Evolutionary conservation across 2,888 invertebrate genomes (phyloP).

Genomic region (Perizoma affinitatum): DNA sequence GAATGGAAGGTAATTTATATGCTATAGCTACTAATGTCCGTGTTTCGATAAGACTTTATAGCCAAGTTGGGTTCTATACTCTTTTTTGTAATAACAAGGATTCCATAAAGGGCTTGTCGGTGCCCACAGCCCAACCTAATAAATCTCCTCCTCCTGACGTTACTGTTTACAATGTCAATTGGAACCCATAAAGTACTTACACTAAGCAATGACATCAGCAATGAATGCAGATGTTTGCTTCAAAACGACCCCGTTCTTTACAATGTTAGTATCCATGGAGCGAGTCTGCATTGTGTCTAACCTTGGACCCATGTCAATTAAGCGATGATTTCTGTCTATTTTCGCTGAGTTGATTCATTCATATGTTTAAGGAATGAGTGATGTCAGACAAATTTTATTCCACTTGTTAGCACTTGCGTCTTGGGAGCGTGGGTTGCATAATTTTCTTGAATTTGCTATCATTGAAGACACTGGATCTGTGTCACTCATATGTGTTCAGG

Average conservation of each 20-base stretch:
- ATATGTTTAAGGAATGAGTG: slow-evolving; percentile 55
- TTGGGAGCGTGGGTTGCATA: slow-evolving; percentile 28
- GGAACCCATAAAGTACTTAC: too few relatives aligned
- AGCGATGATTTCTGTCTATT: slow-evolving; percentile 57
- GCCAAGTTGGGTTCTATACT: too few relatives aligned
- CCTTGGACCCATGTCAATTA: slow-evolving; percentile 59
- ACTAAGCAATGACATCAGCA: slow-evolving; percentile 23
- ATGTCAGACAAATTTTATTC: slow-evolving; percentile 60
- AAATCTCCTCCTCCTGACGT: not conserved
- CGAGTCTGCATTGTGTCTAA: slow-evolving; percentile 30
- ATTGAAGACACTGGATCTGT: slow-evolving; percentile 14
- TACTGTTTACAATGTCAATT: slow-evolving; percentile 11
- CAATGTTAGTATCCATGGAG: slow-evolving; percentile 32
- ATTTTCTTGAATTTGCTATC: slow-evolving; percentile 25
- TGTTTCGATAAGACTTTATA: too few relatives aligned
- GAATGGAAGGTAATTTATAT: too few relatives aligned
- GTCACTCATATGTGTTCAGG: slow-evolving; percentile 1
- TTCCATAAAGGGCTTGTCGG: too few relatives aligned
- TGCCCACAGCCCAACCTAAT: too few relatives aligned
- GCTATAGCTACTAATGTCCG: too few relatives aligned
- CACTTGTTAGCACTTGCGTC: slow-evolving; percentile 23
- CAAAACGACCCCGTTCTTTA: slow-evolving; percentile 31
- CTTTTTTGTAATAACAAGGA: too few relatives aligned
- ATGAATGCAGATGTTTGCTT: slow-evolving; percentile 29
- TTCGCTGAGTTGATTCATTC: slow-evolving; percentile 55